These are phyloP conservation scores for Piaya cayana DNA, from an alignment of 2,113 vertebrate genomes.

Conservation along the genomic window DNA sequence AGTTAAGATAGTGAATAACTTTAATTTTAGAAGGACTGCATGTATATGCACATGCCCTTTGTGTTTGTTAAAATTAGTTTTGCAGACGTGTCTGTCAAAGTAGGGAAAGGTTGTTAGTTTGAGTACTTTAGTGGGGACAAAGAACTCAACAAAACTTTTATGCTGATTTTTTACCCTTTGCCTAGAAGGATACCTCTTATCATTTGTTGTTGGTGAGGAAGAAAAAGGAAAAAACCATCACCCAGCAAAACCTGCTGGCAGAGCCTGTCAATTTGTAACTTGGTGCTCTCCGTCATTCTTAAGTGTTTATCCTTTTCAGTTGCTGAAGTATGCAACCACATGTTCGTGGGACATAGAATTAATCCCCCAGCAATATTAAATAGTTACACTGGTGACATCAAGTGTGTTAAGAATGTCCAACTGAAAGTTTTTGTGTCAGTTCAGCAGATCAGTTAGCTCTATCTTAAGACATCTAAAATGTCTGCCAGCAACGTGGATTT, in stretches of 20 bases:
- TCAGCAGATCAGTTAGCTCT: not conserved
- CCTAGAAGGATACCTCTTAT: not conserved
- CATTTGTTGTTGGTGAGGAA: not conserved
- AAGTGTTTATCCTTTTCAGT: not conserved
- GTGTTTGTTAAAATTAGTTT: not conserved
- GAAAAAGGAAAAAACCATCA: not conserved
- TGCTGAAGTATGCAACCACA: not conserved
- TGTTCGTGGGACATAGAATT: not conserved
- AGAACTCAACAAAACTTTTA: not conserved
- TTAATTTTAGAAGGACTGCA: not conserved
- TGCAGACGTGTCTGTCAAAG: not conserved
- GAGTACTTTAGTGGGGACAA: not conserved
- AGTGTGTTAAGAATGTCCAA: not conserved
- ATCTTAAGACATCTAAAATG: not conserved
- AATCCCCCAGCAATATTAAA: not conserved
- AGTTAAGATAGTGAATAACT: not conserved
- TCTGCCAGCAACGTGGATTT: not conserved
- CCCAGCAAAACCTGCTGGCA: not conserved
- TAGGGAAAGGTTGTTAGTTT: not conserved
- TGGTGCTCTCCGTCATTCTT: not conserved
- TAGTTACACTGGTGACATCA: not conserved
- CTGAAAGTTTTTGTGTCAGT: not conserved
- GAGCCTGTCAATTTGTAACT: not conserved
- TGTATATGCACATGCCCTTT: not conserved
- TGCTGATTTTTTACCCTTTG: not conserved